These are phyloP conservation scores for Bergia puertoricense DNA, from an alignment of 92 coral and sea anemone species.

Conservation along the genomic window DNA sequence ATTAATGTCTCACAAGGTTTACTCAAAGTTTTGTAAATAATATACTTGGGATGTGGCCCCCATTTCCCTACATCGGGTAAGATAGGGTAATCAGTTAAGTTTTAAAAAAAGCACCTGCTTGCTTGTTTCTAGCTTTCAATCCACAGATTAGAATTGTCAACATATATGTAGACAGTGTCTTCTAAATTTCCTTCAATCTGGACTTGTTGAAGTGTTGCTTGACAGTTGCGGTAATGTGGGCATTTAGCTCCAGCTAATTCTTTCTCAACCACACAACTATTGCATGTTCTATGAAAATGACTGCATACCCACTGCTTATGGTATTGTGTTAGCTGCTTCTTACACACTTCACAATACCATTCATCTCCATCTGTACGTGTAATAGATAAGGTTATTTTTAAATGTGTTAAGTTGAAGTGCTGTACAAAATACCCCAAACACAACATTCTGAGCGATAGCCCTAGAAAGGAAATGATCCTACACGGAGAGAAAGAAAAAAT, in stretches of 20 bases:
- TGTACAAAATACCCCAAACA: too few relatives aligned
- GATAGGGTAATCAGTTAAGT: too few relatives aligned
- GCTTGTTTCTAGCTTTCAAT: slow-evolving; percentile 11
- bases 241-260: not conserved
- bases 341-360: not conserved
- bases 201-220: not conserved
- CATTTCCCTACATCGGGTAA: too few relatives aligned
- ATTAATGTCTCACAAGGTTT: too few relatives aligned
- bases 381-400: too few relatives aligned
- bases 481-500: too few relatives aligned
- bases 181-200: not conserved
- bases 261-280: not conserved
- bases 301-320: slow-evolving; percentile 45
- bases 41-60: too few relatives aligned
- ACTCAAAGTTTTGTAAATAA: too few relatives aligned
- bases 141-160: slow-evolving; percentile 4
- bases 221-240: not conserved
- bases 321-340: not conserved
- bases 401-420: too few relatives aligned
- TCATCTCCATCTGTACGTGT: not conserved
- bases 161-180: not conserved
- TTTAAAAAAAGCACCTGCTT: not conserved
- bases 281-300: slow-evolving; percentile 39
- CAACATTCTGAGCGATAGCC: too few relatives aligned
- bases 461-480: too few relatives aligned